phyloP scores from a whole-genome alignment of 2,888 invertebrate genomes.

The Athripsodes cinereus region DNA sequence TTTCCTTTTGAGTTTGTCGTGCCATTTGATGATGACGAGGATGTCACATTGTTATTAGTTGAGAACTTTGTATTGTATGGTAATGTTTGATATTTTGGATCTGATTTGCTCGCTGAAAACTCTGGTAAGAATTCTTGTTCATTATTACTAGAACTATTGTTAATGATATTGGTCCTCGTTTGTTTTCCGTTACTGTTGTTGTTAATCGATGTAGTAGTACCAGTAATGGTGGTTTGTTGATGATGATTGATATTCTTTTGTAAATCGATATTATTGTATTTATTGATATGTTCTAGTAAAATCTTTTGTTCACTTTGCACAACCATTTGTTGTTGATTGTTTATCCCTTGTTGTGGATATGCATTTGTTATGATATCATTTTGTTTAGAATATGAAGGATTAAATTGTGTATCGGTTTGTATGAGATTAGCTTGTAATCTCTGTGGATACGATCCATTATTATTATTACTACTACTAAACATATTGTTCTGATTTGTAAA shows the following conservation, averaged over 20 bases:
- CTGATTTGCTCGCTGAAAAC: slow-evolving; percentile 75
- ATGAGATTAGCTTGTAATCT: slow-evolving; percentile 31
- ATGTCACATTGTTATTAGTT: slow-evolving; percentile 38
- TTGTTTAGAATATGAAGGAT: slow-evolving; percentile 40
- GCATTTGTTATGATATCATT: slow-evolving; percentile 38
- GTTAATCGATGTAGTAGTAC: slow-evolving; percentile 33
- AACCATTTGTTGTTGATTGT: slow-evolving; percentile 39
- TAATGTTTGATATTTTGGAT: slow-evolving; percentile 87
- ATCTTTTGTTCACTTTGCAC: slow-evolving; percentile 40
- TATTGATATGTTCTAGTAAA: slow-evolving; percentile 43
- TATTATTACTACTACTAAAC: slow-evolving; percentile 38
- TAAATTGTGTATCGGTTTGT: slow-evolving; percentile 38
- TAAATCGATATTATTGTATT: slow-evolving; percentile 44
- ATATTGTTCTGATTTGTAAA: slow-evolving; percentile 47
- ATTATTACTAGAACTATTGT: slow-evolving; percentile 34
- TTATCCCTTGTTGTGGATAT: slow-evolving; percentile 42
- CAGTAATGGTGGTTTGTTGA: slow-evolving; percentile 47
- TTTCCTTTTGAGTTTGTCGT: slow-evolving; percentile 21
- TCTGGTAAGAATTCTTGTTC: slow-evolving; percentile 57
- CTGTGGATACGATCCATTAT: slow-evolving; percentile 39
- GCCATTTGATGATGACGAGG: slow-evolving; percentile 51
- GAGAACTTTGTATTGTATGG: slow-evolving; percentile 86
- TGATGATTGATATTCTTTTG: slow-evolving; percentile 51
- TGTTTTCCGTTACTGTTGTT: slow-evolving; percentile 38
- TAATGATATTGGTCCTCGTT: slow-evolving; percentile 28